Percentiles rank a stretch among this genome's conserved stretches.
phyloP scores from a whole-genome alignment of 2,888 invertebrate species.

The Calameuta filiformis region DNA sequence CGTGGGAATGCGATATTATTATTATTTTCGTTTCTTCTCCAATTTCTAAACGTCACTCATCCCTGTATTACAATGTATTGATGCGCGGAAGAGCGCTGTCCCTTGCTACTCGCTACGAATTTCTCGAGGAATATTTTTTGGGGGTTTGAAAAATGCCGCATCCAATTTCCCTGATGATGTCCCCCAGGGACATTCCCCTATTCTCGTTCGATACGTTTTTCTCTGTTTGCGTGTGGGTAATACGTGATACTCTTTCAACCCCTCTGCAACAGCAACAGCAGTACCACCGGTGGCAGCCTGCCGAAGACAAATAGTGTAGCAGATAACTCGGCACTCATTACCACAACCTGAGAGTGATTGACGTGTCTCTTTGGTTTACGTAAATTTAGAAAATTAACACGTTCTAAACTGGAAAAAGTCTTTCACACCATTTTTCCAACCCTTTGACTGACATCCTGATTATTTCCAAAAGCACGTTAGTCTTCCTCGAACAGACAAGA shows the following conservation, averaged over 20 bases:
- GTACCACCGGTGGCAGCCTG: slow-evolving; percentile 20
- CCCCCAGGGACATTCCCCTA: slow-evolving; percentile 47
- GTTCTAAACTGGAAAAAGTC: slow-evolving; percentile 3
- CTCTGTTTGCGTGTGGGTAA: slow-evolving; percentile 33
- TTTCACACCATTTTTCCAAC: not conserved
- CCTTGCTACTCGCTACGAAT: not conserved
- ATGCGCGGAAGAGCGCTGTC: not conserved
- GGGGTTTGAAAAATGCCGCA: slow-evolving; percentile 57
- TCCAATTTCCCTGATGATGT: slow-evolving; percentile 64
- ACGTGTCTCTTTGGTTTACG: slow-evolving; percentile 23
- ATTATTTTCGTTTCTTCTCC: not conserved
- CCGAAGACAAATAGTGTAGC: slow-evolving; percentile 55
- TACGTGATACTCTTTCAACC: slow-evolving; percentile 35
- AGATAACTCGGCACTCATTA: slow-evolving; percentile 28
- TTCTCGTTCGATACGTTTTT: slow-evolving; percentile 37
- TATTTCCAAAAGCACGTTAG: not conserved
- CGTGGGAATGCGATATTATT: not conserved
- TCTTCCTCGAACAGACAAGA: not conserved
- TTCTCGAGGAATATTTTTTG: slow-evolving; percentile 5
- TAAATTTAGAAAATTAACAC: slow-evolving; percentile 47
- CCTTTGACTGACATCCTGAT: not conserved
- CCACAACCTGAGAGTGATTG: slow-evolving; percentile 23
- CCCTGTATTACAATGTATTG: not conserved
- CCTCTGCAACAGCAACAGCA: slow-evolving; percentile 20
- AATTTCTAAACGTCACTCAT: not conserved